phyloP scores from a whole-genome alignment of 2,888 invertebrate species.

The Prosopocoilus inquinatus region DNA sequence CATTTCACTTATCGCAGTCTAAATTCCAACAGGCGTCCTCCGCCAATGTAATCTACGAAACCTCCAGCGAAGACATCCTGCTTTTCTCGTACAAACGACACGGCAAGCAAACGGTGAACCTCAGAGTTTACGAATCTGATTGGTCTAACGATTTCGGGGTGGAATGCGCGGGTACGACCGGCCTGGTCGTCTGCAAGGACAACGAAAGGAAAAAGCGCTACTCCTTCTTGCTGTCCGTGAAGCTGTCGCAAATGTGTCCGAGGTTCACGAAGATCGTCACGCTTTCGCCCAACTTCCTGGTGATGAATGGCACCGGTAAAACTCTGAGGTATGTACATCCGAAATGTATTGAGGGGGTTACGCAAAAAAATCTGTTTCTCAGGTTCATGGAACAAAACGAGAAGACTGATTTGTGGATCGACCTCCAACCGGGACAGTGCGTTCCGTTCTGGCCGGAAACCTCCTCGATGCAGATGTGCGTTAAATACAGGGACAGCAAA shows the following conservation, averaged over 20 bases:
- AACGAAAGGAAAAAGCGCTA: constrained; percentile 71
- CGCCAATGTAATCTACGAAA: constrained; percentile 60
- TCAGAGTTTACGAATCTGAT: constrained; percentile 62
- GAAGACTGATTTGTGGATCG: constrained; percentile 79
- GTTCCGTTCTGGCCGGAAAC: constrained; percentile 81
- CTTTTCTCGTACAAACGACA: constrained; percentile 65
- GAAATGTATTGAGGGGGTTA: not conserved
- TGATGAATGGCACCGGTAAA: constrained; percentile 68
- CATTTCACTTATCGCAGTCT: too few species aligned
- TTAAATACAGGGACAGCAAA: constrained; percentile 74
- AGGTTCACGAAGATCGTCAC: constrained; percentile 77
- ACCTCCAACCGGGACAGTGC: constrained; percentile 68
- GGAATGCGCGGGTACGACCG: constrained; percentile 73
- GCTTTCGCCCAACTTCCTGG: constrained; percentile 74
- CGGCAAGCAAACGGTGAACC: constrained; percentile 53
- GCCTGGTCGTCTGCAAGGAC: constrained; percentile 71
- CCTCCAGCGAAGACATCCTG: constrained; percentile 62
- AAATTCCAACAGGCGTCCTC: constrained; percentile 57
- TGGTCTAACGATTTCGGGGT: constrained; percentile 64
- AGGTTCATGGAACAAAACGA: constrained; percentile 86
- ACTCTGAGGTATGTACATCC: constrained; percentile 42
- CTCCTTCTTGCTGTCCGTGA: constrained; percentile 66
- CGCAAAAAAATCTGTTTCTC: constrained; percentile 30
- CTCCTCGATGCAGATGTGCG: constrained; percentile 75
- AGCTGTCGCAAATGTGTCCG: constrained; percentile 69